Evolutionary conservation across 2,888 invertebrate genomes (phyloP), one percentile per base, ranked within the genome.

Genomic region (Brenthis daphne): DNA sequence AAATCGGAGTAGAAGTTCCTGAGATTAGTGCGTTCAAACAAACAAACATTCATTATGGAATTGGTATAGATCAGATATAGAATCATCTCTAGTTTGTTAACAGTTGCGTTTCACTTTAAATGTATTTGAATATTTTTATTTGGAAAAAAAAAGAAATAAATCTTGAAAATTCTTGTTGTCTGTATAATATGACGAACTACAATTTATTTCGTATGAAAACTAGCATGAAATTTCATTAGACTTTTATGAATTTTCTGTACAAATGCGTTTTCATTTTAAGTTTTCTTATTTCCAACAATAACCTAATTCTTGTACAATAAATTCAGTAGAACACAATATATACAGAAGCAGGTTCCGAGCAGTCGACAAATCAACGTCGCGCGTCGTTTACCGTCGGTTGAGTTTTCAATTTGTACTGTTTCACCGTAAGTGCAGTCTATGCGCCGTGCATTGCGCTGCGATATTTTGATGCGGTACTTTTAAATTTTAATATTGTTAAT

Each of bases 321-420:
- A 64, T 67, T 60, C 48, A 54, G 29, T n/a, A 33, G 51, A 65
- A 57, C 20, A 53, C 33, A 60, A 57, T 55, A 64, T 37, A 55
- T 61, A 63, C 48, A 63, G 56, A 55, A 43, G 33, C 47, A 53
- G 64, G 70, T 71, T 71, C 11, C 37, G 37, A 43, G 68, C 72
- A 78, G 82, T 82, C 85, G 82, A 90, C 90, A 90, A 89, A 89
- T 90, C 89, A 87, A 82, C 84, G 90, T 89, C 88, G 65, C 68
- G 60, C 72, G 74, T 69, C 75, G 85, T 83, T 88, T 86, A 87
- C 86, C 85, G 87, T 86, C 84, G 85, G 82, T 82, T 86, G 90
- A 81, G 84, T 87, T 87, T 89, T 86, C 89, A 89, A 89, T 90
- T 89, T 89, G 88, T 86, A 77, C 84, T 79, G 85, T 83, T 83